These are phyloP conservation scores for Anisognathus igniventris DNA, from an alignment of 2,797 vertebrate genomes.

Conservation along the genomic window DNA sequence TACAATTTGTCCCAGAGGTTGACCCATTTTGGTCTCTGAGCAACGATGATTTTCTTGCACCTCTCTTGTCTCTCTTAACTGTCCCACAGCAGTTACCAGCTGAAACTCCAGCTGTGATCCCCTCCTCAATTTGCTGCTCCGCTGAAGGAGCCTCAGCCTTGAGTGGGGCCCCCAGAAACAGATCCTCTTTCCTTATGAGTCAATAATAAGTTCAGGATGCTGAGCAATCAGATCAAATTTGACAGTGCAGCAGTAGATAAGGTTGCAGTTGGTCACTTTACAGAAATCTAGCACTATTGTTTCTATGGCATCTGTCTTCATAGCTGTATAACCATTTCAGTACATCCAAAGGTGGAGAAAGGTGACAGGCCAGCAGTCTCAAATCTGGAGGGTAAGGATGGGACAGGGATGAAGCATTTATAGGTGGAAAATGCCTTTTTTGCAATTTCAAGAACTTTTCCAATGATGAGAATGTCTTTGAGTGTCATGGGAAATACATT, in stretches of 20 bases:
- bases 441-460: neutral
- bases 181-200: neutral
- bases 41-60: neutral
- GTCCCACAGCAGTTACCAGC: neutral
- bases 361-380: neutral
- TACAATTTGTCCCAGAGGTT: neutral
- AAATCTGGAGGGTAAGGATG: accelerated
- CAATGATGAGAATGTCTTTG: neutral
- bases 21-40: neutral
- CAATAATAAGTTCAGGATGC: neutral
- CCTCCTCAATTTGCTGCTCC: neutral
- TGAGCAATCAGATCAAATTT: neutral
- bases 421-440: neutral
- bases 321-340: neutral
- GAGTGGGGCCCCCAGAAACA: neutral
- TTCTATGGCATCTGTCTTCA: neutral
- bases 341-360: neutral
- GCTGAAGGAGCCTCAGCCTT: neutral
- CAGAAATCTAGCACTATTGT: neutral
- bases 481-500: neutral
- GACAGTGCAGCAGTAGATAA: neutral
- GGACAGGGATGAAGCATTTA: neutral
- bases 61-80: neutral
- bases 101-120: neutral
- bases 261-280: neutral